Evolutionary conservation across 2,113 vertebrate genomes (phyloP).

Genomic region (Casuarius casuarius): DNA sequence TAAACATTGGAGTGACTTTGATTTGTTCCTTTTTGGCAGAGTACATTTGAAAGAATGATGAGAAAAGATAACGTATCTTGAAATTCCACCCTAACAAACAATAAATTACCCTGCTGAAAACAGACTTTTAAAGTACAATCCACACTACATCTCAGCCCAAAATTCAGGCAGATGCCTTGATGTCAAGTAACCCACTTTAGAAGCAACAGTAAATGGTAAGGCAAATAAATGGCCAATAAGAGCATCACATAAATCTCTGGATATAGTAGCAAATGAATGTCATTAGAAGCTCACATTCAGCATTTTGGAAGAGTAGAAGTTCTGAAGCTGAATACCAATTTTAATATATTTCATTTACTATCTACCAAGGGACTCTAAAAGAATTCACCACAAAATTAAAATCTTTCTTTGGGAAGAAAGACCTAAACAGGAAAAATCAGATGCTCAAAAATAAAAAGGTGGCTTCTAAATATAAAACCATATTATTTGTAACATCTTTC

Average conservation of each 20-base stretch:
- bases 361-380: not conserved
- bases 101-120: slow-evolving; percentile 30
- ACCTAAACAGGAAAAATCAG: slow-evolving; percentile 3
- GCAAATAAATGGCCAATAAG: not conserved
- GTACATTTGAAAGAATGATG: slow-evolving; percentile 35
- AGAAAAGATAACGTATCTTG: slow-evolving; percentile 35
- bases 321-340: not conserved
- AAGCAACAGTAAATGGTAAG: not conserved
- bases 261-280: not conserved
- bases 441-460: slow-evolving; percentile 18
- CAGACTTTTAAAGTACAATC: not conserved
- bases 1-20: slow-evolving; percentile 14
- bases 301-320: not conserved
- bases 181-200: not conserved
- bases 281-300: not conserved
- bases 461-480: slow-evolving; percentile 36
- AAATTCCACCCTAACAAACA: slow-evolving; percentile 38
- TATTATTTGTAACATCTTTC: not conserved
- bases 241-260: not conserved
- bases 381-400: slow-evolving; percentile 8
- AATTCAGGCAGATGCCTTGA: not conserved
- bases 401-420: not conserved
- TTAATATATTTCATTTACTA: not conserved
- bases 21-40: slow-evolving; percentile 22
- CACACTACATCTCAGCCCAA: not conserved